Percentiles rank a stretch among this genome's conserved stretches.
phyloP scores from a whole-genome alignment of 2,888 invertebrate species.

The Odontomyia ornata region DNA sequence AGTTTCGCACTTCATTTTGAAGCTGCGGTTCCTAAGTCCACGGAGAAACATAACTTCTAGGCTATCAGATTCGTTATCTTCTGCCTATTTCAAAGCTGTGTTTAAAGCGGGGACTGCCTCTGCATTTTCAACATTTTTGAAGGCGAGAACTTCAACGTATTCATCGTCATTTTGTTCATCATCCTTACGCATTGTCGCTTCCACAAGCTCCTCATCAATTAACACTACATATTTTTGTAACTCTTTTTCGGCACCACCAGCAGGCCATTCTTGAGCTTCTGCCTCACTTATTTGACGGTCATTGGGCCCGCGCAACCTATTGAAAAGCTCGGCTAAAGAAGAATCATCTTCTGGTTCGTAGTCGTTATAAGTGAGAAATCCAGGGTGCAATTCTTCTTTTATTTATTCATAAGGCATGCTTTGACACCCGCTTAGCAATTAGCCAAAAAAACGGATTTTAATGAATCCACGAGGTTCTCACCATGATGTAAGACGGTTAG shows the following conservation, averaged over 20 bases:
- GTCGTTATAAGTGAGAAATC: not conserved
- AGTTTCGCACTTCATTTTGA: not conserved
- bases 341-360: constrained; percentile 1
- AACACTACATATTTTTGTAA: too few relatives aligned
- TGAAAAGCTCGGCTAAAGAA: too few relatives aligned
- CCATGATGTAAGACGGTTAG: too few relatives aligned
- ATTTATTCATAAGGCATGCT: not conserved
- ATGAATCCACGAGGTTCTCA: too few relatives aligned
- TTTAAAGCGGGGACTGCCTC: not conserved
- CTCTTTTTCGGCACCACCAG: too few relatives aligned
- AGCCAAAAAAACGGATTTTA: too few relatives aligned
- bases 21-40: not conserved
- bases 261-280: not conserved
- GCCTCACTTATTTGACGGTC: constrained; percentile 5
- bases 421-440: not conserved
- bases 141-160: not conserved
- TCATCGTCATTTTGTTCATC: not conserved
- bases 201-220: not conserved
- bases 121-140: not conserved
- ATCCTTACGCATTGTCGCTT: not conserved
- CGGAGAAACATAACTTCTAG: not conserved
- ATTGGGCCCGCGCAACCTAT: too few relatives aligned
- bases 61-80: not conserved
- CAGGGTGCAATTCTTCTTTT: not conserved
- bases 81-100: not conserved